Evolutionary conservation across 2,888 invertebrate species (phyloP).

Genomic region (Choreutis nemorana): DNA sequence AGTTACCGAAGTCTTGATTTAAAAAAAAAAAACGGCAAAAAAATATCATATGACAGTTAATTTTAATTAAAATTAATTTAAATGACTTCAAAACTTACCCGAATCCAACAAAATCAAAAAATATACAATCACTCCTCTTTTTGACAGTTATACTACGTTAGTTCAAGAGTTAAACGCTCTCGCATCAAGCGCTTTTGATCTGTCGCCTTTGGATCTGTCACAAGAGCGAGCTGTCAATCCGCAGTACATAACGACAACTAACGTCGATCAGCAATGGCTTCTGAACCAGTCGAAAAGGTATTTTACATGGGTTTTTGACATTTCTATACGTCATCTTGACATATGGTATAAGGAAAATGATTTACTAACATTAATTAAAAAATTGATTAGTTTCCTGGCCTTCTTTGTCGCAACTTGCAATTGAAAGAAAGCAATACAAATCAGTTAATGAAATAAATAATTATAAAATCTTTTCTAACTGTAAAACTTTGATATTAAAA

Average conservation of each 20-base stretch:
- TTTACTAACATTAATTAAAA: no score
- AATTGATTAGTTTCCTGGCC: no score
- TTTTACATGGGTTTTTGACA: constrained; percentile 2
- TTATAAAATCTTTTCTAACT: not conserved
- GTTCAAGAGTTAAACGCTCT: constrained; percentile 71
- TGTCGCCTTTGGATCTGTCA: constrained; percentile 69
- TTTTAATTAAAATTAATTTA: no score
- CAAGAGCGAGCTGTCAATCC: constrained; percentile 68
- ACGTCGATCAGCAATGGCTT: constrained; percentile 71
- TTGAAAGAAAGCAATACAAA: no score
- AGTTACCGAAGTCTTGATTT: no score
- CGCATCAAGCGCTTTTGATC: constrained; percentile 68
- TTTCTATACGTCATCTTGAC: not conserved
- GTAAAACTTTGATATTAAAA: not conserved
- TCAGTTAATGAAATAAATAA: constrained; percentile 1
- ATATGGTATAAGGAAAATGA: no score
- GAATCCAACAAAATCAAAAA: no score
- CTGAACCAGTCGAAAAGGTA: constrained; percentile 65
- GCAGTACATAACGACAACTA: constrained; percentile 63
- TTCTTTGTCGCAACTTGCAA: no score
- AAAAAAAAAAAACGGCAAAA: no score
- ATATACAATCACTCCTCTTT: no score
- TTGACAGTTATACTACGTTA: constrained; percentile 66
- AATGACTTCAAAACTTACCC: no score
- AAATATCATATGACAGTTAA: no score